Percentiles rank a stretch among this genome's conserved stretches.
These are phyloP conservation scores for Alexandromys fortis DNA, from an alignment of 2,113 vertebrate species.

Conservation along the genomic window DNA sequence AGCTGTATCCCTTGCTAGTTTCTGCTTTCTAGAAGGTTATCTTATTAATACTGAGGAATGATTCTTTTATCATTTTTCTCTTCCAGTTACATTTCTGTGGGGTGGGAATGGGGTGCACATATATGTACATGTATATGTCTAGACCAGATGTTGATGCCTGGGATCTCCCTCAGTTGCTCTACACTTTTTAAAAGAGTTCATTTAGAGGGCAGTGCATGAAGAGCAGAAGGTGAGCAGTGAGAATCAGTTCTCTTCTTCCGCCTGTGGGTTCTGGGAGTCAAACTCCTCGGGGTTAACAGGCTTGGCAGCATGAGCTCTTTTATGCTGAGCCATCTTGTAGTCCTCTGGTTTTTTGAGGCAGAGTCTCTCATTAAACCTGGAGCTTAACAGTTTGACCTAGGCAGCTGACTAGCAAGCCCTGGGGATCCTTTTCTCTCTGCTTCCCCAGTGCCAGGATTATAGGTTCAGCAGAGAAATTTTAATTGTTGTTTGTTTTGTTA, in stretches of 20 bases:
- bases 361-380: not conserved
- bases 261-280: not conserved
- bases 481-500: not conserved
- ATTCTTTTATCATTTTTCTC: conserved; percentile 24
- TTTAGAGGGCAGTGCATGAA: not conserved
- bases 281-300: not conserved
- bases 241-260: not conserved
- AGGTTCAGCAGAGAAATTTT: not conserved
- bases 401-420: not conserved
- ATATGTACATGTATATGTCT: not conserved
- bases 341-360: not conserved
- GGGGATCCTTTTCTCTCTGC: not conserved
- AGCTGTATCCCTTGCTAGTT: not conserved
- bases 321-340: not conserved
- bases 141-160: not conserved
- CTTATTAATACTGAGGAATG: not conserved
- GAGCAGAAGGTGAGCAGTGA: not conserved
- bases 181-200: not conserved
- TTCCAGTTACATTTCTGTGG: not conserved
- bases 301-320: not conserved
- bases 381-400: not conserved
- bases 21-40: not conserved
- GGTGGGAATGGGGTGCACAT: not conserved
- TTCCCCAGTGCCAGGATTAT: not conserved
- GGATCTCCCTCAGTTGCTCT: not conserved